Evolutionary conservation across 1,140 invertebrate species (phyloP), one percentile per base, ranked within the genome.

Genomic region (Orussus abietinus): DNA sequence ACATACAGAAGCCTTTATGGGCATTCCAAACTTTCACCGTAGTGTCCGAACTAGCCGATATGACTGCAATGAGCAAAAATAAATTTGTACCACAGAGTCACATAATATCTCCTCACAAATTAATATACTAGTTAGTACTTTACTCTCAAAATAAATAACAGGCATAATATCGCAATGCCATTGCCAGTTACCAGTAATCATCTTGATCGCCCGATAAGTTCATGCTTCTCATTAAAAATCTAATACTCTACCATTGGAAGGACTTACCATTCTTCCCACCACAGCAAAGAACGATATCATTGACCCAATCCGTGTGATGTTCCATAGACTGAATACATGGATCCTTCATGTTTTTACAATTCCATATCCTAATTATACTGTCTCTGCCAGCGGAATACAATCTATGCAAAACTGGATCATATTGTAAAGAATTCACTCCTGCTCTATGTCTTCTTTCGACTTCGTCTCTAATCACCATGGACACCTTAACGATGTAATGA

Each of bases 21-120:
- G 95, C 93, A 77, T 98, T 99, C 97, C 96, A 99, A 36, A 99
- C 92, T 78, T 99, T 99, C 0, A 99, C 94, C 22, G 96, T 99
- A 26, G 96, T 98, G 70, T 99, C 97, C 51, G 92, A 96, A 61
- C 95, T 98, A 3, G 96, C 96, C 40, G 96, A 98, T 65, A 99
- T 98, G 52, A 99, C 90, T 94, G 69, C 38, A 80, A 76, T 7
- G 38, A 20, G 10, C 20, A 39, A 18, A 19, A 26, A 29, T 29
- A 22, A 20, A 44, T 41, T 13, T 3, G 15, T 22, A 26, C 9
- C n/a, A n/a, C n/a, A n/a, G n/a, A n/a, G n/a, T n/a, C n/a, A n/a
- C n/a, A n/a, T n/a, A n/a, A n/a, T n/a, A n/a, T n/a, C n/a, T n/a
- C n/a, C n/a, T n/a, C n/a, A n/a, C n/a, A n/a, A n/a, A n/a, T n/a